A percentile compares a stretch with the other conserved stretches of the same genome.
Evolutionary conservation across 2,888 invertebrate species (phyloP).

Genomic region (Desoria tigrina): DNA sequence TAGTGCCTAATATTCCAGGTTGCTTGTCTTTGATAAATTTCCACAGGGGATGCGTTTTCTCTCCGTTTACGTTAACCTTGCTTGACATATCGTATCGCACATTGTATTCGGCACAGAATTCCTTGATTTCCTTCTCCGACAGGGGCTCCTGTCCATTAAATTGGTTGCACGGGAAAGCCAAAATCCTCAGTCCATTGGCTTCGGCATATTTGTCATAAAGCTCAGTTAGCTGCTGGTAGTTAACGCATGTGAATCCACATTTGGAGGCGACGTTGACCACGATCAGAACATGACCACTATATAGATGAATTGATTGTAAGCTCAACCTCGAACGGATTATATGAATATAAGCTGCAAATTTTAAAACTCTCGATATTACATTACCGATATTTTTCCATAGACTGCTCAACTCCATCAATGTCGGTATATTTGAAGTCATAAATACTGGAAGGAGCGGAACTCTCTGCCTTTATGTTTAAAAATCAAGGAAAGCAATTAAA

Average conservation of each 20-base stretch:
- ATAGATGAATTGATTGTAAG: too few species aligned
- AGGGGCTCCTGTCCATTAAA: conserved; percentile 65
- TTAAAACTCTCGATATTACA: not conserved
- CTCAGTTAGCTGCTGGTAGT: conserved; percentile 51
- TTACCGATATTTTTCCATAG: conserved; percentile 48
- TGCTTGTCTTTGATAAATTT: conserved; percentile 58
- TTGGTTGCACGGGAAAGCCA: conserved; percentile 52
- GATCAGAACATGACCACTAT: conserved; percentile 50
- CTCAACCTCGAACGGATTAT: not conserved
- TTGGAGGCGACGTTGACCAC: conserved; percentile 52
- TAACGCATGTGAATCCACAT: conserved; percentile 52
- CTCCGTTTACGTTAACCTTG: conserved; percentile 72
- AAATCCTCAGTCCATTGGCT: conserved; percentile 44
- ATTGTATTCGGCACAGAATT: conserved; percentile 60
- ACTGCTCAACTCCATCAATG: conserved; percentile 48
- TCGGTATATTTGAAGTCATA: conserved; percentile 47
- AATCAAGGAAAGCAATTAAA: not conserved
- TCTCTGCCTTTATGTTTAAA: not conserved
- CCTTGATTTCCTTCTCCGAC: conserved; percentile 68
- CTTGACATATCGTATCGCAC: conserved; percentile 64
- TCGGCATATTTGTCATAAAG: conserved; percentile 48
- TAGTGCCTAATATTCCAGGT: conserved; percentile 35
- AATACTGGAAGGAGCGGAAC: conserved; percentile 10
- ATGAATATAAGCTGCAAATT: too few species aligned
- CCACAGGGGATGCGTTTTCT: conserved; percentile 68